Conservation (phyloP, 2,888 invertebrate species). For the Acleris cristana region DNA sequence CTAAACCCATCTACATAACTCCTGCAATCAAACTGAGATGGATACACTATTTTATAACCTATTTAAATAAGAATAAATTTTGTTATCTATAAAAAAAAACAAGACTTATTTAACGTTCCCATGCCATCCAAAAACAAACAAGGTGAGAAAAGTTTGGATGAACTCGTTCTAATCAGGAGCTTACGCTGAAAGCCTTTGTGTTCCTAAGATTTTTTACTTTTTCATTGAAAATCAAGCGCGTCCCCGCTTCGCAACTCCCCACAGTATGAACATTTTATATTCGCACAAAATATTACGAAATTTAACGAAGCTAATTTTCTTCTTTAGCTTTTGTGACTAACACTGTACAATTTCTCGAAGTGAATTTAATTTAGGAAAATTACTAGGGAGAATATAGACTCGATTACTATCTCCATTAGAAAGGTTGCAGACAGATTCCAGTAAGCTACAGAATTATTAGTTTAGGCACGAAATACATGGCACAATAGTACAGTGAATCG, state of each 20-base stretch:
- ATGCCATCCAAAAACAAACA: constrained; percentile 48
- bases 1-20: constrained; percentile 52
- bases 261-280: constrained; percentile 34
- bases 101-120: constrained; percentile 53
- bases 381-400: neutral
- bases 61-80: constrained; percentile 65
- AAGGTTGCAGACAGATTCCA: constrained; percentile 2
- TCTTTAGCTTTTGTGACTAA: constrained; percentile 34
- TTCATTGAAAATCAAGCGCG: constrained; percentile 46
- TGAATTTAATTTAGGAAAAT: constrained; percentile 19
- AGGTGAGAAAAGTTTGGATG: constrained; percentile 73
- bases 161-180: constrained; percentile 43
- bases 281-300: constrained; percentile 3
- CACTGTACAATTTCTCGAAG: constrained; percentile 12
- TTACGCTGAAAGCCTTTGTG: constrained; percentile 46
- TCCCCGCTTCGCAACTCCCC: constrained; percentile 58
- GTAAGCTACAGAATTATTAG: constrained; percentile 10
- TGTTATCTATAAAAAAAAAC: constrained; percentile 54
- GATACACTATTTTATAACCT: constrained; percentile 59
- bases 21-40: constrained; percentile 54
- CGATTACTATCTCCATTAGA: neutral
- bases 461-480: neutral
- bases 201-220: constrained; percentile 37
- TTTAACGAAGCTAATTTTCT: constrained; percentile 27
- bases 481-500: constrained; percentile 3